phyloP scores from a whole-genome alignment of 2,113 vertebrate genomes.

The Urocitellus parryii region DNA sequence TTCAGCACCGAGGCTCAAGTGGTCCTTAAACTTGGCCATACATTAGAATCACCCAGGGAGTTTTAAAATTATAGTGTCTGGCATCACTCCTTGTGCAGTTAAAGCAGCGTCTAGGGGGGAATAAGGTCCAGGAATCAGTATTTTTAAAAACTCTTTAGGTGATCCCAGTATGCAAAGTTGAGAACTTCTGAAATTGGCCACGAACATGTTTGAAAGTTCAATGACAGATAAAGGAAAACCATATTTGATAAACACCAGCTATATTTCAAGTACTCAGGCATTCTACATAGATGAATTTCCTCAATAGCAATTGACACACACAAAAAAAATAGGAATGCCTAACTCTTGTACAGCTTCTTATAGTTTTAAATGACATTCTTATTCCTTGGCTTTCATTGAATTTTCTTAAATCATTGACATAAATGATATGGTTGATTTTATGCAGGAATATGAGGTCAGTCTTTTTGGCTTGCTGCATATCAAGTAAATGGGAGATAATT shows the following conservation, averaged over 20 bases:
- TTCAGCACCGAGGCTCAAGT: neutral
- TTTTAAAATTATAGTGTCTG: neutral
- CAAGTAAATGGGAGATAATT: neutral
- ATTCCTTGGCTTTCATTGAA: neutral
- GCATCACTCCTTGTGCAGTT: neutral
- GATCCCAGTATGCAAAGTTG: neutral
- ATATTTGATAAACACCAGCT: neutral
- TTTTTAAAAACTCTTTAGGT: neutral
- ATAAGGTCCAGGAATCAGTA: neutral
- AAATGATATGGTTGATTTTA: neutral
- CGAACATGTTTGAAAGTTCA: neutral
- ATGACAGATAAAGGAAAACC: neutral
- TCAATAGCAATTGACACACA: neutral
- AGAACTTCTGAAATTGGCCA: neutral
- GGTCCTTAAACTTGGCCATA: neutral
- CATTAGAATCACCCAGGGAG: neutral
- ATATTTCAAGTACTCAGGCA: neutral
- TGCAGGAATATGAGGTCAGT: neutral
- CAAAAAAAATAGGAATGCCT: neutral
- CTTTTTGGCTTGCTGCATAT: neutral
- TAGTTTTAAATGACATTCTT: neutral
- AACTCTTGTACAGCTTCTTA: neutral
- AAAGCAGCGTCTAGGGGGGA: neutral
- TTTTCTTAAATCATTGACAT: neutral
- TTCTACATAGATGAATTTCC: neutral